Evolutionary conservation across 2,797 vertebrate species (phyloP).

Genomic region (Acipenser transmontanus): DNA sequence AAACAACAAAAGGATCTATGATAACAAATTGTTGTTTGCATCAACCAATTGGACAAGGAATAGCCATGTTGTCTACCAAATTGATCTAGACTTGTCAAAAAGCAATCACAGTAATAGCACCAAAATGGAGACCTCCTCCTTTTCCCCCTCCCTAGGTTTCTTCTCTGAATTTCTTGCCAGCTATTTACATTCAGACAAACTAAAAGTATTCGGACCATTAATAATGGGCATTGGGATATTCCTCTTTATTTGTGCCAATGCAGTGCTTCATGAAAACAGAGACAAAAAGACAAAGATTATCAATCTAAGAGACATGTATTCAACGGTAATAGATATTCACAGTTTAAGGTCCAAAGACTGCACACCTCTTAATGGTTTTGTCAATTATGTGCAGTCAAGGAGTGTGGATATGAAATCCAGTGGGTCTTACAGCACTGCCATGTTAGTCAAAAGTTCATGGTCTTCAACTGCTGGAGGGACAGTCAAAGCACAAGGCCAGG

Average conservation of each 20-base stretch:
- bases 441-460: conserved; percentile 76
- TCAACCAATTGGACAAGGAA: conserved; percentile 37
- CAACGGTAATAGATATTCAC: conserved; percentile 92
- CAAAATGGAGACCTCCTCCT: conserved; percentile 23
- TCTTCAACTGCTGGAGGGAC: conserved; percentile 56
- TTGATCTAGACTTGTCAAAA: conserved; percentile 29
- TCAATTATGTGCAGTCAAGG: conserved; percentile 74
- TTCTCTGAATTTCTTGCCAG: conserved; percentile 74
- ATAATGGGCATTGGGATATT: conserved; percentile 98
- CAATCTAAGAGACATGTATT: conserved; percentile 93
- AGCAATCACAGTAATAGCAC: conserved; percentile 46
- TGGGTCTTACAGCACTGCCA: conserved; percentile 44
- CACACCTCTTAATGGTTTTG: conserved; percentile 79
- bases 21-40: conserved; percentile 32
- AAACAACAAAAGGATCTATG: conserved; percentile 19
- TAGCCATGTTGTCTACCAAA: conserved; percentile 24
- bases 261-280: conserved; percentile 90
- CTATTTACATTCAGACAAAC: conserved; percentile 91
- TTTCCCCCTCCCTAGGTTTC: conserved; percentile 56
- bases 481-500: conserved; percentile 35
- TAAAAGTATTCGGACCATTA: conserved; percentile 92
- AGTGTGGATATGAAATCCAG: conserved; percentile 65
- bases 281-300: conserved; percentile 98
- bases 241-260: conserved; percentile 96
- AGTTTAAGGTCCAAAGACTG: conserved; percentile 80